Conservation (phyloP, 2,797 vertebrate species). For the Alfaro cultratus region DNA sequence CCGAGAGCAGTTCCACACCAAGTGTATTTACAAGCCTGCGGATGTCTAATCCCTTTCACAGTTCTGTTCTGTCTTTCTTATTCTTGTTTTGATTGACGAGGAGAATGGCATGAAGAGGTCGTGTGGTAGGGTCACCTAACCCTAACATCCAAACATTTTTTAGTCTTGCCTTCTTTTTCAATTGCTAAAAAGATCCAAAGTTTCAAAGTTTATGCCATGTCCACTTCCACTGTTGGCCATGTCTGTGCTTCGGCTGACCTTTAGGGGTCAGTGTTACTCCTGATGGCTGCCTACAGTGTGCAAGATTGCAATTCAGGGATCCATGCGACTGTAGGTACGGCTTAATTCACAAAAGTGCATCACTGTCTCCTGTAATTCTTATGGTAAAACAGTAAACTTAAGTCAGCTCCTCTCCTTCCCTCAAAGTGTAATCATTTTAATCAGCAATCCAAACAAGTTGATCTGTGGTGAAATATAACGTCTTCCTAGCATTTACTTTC, state of each 20-base stretch:
- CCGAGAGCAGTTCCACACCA: slow-evolving; percentile 73
- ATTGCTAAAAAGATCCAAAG: slow-evolving; percentile 35
- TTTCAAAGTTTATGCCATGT: slow-evolving; percentile 7
- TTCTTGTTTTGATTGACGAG: slow-evolving; percentile 65
- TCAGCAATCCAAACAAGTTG: slow-evolving; percentile 5
- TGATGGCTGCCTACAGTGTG: slow-evolving; percentile 18
- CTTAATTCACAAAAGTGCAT: slow-evolving; percentile 19
- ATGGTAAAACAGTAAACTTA: background rate
- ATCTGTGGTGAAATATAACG: slow-evolving; percentile 10
- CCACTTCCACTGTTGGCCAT: background rate
- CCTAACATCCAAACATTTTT: background rate
- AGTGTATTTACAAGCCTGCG: slow-evolving; percentile 76
- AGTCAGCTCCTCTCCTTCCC: background rate
- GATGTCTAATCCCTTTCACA: slow-evolving; percentile 54
- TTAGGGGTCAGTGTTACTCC: slow-evolving; percentile 79
- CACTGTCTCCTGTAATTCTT: slow-evolving; percentile 1
- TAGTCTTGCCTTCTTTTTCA: background rate
- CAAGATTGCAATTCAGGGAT: slow-evolving; percentile 13
- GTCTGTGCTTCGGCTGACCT: slow-evolving; percentile 52
- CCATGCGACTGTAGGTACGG: slow-evolving; percentile 38
- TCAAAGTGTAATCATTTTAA: background rate
- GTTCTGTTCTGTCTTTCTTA: slow-evolving; percentile 26
- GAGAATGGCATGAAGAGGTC: slow-evolving; percentile 64
- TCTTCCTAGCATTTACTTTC: slow-evolving; percentile 24
- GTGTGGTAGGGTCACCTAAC: background rate